Base-by-base conservation (phyloP, 35 echinoderm and acorn worm species). In the Heliocidaris erythrogramma region DNA sequence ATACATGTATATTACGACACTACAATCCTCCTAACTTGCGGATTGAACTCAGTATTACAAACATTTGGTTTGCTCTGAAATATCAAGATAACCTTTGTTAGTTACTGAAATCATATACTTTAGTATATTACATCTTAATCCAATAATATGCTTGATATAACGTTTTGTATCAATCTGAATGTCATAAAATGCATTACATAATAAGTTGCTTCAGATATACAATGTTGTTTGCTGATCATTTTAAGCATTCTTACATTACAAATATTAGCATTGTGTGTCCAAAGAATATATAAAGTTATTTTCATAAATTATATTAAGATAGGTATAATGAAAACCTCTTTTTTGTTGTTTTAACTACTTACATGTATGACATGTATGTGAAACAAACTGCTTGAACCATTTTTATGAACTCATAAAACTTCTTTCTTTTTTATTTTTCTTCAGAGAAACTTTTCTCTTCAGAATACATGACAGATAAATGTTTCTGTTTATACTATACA, bases 1-100 rank as follows among this genome's bases (percentile, higher is more conserved):
- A 91, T 91, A 48, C 88, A 6, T 42, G 88, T 53, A 9, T 52
- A 53, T 53, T 92, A 92, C 90, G 90, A 92, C 90, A 92, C 90
- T 48, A 92, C 90, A 92, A 92, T 92, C 90, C 90, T 92, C 90
- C 90, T 53, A 92, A 52, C 90, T 53, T 92, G 90, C 27, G 90
- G 90, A 92, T 92, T 92, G 49, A 92, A 92, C 90, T 92, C 90
- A 92, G 49, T 47, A 92, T n/a, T 53, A 92, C 90, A 92, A 48
- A 92, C 49, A 21, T 92, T 49, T 92, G 42, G 49, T 53, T 92
- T 92, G n/a, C n/a, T n/a, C n/a, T n/a, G n/a, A n/a, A n/a, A n/a
- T n/a, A n/a, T n/a, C n/a, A n/a, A n/a, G n/a, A 21, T 49, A 92
- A 53, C 49, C 49, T 92, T 92, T 92, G 90, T 92, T 21, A 92